Evolutionary conservation across 1,140 invertebrate species (phyloP), one percentile per base, ranked within the genome.

Genomic region (Halictus rubicundus): DNA sequence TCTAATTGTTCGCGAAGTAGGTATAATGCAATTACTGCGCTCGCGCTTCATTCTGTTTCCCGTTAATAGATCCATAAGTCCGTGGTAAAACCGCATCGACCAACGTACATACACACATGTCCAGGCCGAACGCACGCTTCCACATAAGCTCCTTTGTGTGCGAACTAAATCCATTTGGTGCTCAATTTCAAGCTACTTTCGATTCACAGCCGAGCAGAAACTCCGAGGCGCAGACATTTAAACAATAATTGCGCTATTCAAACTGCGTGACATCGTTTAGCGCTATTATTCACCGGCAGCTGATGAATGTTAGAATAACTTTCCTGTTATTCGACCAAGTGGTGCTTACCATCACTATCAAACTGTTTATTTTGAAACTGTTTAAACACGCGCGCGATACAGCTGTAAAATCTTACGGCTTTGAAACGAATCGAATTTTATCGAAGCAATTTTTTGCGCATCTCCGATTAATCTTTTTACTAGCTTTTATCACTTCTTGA

Each of bases 171-270:
- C 73, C 27, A 75, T 63, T 75, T 75, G 73, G 63, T 16, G 73
- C 73, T 68, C 49, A 68, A 68, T 75, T 75, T 59, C 63, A 16
- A 68, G 49, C 23, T 27, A 68, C 66, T 46, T 59, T 75, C 73
- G 73, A 68, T 75, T 68, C 73, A 42, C 32, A 57, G 32, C 49
- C 63, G 49, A 42, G 63, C 63, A 52, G 71, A 73, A 73, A 73
- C 71, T 75, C 63, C 27, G 12, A 9, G n/a, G 16, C 19, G 63
- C 63, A 59, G 27, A 75, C 46, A 9, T 75, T 75, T 68, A 57
- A 75, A 75, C 73, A 68, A 57, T 75, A 75, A 75, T 75, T 75
- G 73, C 63, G 49, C 73, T 49, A 75, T 75, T 75, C 63, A 75
- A 21, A 57, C 10, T 63, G 32, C 23, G 64, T 25, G 23, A 57